These are phyloP conservation scores for Aethes cnicana DNA, from an alignment of 2,888 invertebrate species.

Conservation along the genomic window DNA sequence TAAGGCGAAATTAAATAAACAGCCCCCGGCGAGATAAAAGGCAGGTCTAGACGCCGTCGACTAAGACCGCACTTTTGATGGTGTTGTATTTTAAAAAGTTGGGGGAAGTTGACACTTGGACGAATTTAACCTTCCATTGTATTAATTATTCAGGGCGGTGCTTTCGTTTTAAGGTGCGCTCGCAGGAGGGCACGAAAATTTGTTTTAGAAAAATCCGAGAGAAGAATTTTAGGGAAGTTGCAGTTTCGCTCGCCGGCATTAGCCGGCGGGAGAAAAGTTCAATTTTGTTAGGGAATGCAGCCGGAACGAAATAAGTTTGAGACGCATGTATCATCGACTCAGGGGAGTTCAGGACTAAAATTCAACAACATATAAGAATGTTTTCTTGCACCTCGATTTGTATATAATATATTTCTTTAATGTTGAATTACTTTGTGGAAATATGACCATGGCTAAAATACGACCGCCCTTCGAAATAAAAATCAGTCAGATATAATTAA, in stretches of 20 bases:
- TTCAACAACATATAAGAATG: too few relatives aligned
- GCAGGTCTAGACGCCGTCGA: constrained; percentile 64
- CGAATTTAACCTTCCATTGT: constrained; percentile 81
- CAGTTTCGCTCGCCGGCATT: constrained; percentile 59
- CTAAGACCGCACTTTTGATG: constrained; percentile 77
- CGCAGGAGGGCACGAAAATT: constrained; percentile 72
- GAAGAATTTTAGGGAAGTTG: constrained; percentile 73
- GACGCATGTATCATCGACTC: constrained; percentile 60
- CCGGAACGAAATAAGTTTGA: constrained; percentile 67
- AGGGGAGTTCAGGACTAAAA: neutral
- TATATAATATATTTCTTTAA: too few relatives aligned
- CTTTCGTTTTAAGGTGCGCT: constrained; percentile 76
- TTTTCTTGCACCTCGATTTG: too few relatives aligned
- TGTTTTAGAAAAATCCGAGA: constrained; percentile 66
- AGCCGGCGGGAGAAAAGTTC: constrained; percentile 64
- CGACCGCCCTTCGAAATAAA: constrained; percentile 29
- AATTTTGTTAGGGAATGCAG: constrained; percentile 77
- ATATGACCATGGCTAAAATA: constrained; percentile 14
- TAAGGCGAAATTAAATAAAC: constrained; percentile 77
- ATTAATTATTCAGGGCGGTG: constrained; percentile 81
- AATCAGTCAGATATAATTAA: constrained; percentile 44
- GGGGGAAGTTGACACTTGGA: constrained; percentile 80
- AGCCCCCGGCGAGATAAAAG: constrained; percentile 72
- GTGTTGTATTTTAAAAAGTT: constrained; percentile 77
- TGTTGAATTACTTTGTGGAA: constrained; percentile 12